phyloP scores from a whole-genome alignment of 2,888 invertebrate genomes.

The Andrena minutula region DNA sequence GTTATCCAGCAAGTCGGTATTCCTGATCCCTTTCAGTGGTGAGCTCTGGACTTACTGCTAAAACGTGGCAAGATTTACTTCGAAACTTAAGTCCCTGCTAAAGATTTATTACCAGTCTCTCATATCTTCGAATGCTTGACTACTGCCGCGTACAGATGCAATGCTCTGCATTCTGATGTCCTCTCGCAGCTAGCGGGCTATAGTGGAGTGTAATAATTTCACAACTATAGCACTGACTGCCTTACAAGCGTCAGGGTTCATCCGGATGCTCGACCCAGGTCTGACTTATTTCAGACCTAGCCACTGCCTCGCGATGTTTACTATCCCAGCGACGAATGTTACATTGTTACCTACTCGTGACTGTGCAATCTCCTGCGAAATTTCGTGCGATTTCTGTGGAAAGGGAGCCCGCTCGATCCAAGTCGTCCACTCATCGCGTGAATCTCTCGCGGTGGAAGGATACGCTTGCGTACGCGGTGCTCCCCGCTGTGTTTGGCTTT shows the following conservation, averaged over 20 bases:
- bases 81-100: constrained; percentile 82
- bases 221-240: neutral
- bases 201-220: neutral
- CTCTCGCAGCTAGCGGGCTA: neutral
- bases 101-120: constrained; percentile 82
- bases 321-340: too few relatives aligned
- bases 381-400: neutral
- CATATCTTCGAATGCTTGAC: constrained; percentile 70
- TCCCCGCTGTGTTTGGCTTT: constrained; percentile 71
- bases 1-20: constrained; percentile 77
- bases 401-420: neutral
- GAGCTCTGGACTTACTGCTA: constrained; percentile 84
- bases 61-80: constrained; percentile 85
- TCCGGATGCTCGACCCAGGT: too few relatives aligned
- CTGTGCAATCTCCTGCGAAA: neutral
- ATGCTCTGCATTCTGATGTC: constrained; percentile 77
- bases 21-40: constrained; percentile 81
- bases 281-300: too few relatives aligned
- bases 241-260: too few relatives aligned
- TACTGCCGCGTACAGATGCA: constrained; percentile 65
- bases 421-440: constrained; percentile 27
- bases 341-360: too few relatives aligned
- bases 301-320: too few relatives aligned
- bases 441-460: constrained; percentile 20
- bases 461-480: constrained; percentile 43